These are phyloP conservation scores for Plestiodon gilberti DNA, from an alignment of 2,113 vertebrate genomes.

Conservation along the genomic window DNA sequence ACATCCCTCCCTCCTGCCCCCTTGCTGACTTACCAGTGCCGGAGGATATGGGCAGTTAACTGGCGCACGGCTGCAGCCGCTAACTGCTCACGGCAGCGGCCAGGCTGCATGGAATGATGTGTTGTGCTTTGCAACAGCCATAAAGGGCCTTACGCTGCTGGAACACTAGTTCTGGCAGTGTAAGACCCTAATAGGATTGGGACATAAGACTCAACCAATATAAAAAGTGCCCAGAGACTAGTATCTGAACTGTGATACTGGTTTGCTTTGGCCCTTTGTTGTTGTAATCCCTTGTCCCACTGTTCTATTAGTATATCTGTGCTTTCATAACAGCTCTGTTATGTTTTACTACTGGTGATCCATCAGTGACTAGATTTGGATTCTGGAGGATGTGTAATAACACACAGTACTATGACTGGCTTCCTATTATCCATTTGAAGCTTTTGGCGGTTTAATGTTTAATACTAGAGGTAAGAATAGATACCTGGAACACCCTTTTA, in stretches of 20 bases:
- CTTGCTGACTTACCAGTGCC: no score
- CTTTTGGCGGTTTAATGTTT: conserved; percentile 2
- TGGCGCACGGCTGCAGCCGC: no score
- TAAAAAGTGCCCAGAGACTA: neutral
- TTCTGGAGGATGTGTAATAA: neutral
- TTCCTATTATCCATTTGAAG: conserved; percentile 1
- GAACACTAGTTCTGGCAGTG: no score
- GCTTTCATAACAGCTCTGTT: neutral
- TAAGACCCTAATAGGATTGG: no score
- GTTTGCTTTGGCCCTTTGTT: neutral
- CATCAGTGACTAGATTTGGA: neutral
- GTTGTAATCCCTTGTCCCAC: neutral
- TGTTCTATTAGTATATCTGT: neutral
- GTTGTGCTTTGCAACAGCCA: no score
- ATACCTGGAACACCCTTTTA: neutral
- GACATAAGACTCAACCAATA: neutral
- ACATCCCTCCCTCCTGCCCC: no score
- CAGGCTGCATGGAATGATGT: no score
- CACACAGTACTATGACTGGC: neutral
- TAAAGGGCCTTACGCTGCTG: no score
- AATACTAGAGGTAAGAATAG: neutral
- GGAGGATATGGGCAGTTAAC: no score
- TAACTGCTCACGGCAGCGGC: no score
- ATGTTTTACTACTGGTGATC: neutral
- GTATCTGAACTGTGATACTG: neutral